A percentile compares a stretch with the other conserved stretches of the same genome.
Evolutionary conservation across 2,113 vertebrate genomes (phyloP).

Genomic region (Odobenus rosmarus): DNA sequence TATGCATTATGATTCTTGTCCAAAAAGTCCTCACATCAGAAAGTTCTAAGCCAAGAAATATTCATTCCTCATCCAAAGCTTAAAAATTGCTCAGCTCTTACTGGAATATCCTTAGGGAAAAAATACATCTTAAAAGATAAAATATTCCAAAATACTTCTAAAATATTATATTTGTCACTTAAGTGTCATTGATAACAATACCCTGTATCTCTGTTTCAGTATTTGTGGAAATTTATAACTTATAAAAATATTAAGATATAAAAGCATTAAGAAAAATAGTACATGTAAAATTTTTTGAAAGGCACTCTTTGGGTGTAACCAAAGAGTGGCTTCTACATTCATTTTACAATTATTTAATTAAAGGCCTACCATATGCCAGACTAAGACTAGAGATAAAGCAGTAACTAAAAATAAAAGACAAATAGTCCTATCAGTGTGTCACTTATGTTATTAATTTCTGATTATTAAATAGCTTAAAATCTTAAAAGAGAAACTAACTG

Average conservation of each 20-base stretch:
- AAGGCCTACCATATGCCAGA: not conserved
- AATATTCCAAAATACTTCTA: not conserved
- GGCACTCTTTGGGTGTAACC: not conserved
- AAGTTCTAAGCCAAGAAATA: not conserved
- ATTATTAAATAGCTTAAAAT: slow-evolving; percentile 2
- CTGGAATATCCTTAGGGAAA: not conserved
- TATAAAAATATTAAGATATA: not conserved
- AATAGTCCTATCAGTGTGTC: not conserved
- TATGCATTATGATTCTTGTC: not conserved
- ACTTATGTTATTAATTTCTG: not conserved
- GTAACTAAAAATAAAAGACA: not conserved
- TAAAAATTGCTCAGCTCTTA: not conserved
- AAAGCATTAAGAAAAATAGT: not conserved
- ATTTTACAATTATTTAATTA: not conserved
- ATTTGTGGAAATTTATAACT: not conserved
- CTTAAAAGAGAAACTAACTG: not conserved
- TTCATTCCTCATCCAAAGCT: not conserved
- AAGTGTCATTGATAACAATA: not conserved
- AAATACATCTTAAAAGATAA: not conserved
- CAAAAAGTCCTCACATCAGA: not conserved
- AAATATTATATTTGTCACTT: not conserved
- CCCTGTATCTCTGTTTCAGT: not conserved
- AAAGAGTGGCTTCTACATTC: not conserved
- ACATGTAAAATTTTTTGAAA: not conserved
- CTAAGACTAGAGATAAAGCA: not conserved